Percentiles rank a stretch among this genome's conserved stretches.
These are phyloP conservation scores for Tiaroga cobitis DNA, from an alignment of 2,797 vertebrate species.

Conservation along the genomic window DNA sequence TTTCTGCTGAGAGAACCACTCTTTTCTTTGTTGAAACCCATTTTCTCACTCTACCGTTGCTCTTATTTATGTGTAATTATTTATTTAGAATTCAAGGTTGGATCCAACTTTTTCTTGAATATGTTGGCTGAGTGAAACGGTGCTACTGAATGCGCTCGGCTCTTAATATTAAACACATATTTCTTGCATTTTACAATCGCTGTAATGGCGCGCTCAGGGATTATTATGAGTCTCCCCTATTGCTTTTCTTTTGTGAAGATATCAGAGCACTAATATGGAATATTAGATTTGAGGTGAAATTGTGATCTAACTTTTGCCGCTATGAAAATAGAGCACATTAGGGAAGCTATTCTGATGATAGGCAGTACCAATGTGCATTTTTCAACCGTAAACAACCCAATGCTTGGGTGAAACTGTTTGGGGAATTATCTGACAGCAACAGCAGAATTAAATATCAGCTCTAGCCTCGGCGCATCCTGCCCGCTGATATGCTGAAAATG, in stretches of 20 bases:
- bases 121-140: constrained; percentile 12
- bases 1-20: constrained; percentile 38
- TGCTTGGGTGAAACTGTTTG: background rate
- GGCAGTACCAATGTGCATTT: background rate
- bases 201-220: constrained; percentile 9
- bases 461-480: background rate
- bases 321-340: background rate
- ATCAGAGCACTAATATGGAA: constrained; percentile 9
- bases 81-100: constrained; percentile 4
- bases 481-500: constrained; percentile 7
- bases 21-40: constrained; percentile 31
- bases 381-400: background rate
- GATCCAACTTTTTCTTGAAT: constrained; percentile 8
- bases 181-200: constrained; percentile 16
- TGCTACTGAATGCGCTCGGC: background rate
- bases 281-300: constrained; percentile 21
- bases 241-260: background rate
- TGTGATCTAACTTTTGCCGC: constrained; percentile 8
- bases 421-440: constrained; percentile 16
- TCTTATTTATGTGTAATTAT: constrained; percentile 23
- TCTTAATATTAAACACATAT: background rate
- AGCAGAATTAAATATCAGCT: constrained; percentile 5
- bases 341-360: constrained; percentile 8
- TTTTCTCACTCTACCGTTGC: constrained; percentile 14
- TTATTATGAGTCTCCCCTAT: constrained; percentile 9